Conservation (phyloP, 2,888 invertebrate genomes). For the Macrosoma leucophasiata region DNA sequence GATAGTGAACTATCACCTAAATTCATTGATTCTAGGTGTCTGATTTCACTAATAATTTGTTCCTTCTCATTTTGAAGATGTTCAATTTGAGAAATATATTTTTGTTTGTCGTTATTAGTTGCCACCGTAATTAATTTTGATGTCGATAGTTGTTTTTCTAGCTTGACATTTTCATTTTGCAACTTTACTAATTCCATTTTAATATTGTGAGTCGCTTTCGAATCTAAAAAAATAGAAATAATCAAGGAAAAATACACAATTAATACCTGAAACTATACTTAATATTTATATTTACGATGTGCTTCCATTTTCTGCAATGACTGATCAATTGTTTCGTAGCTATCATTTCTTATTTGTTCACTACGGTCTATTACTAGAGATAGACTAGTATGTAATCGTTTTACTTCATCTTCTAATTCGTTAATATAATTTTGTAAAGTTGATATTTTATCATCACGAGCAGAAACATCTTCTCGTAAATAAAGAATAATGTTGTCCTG, state of each 20-base stretch:
- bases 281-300: slow-evolving; percentile 45
- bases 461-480: slow-evolving; percentile 42
- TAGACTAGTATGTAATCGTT: slow-evolving; percentile 41
- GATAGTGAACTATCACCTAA: slow-evolving; percentile 48
- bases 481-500: slow-evolving; percentile 47
- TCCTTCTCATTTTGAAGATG: slow-evolving; percentile 48
- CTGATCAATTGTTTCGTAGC: slow-evolving; percentile 41
- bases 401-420: slow-evolving; percentile 53
- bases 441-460: slow-evolving; percentile 49
- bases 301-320: slow-evolving; percentile 53
- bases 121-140: slow-evolving; percentile 41
- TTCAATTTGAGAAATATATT: slow-evolving; percentile 38
- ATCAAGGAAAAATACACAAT: too few relatives aligned
- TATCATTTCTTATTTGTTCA: slow-evolving; percentile 45
- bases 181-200: slow-evolving; percentile 54
- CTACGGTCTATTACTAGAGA: slow-evolving; percentile 42
- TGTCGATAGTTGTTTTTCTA: slow-evolving; percentile 43
- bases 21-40: slow-evolving; percentile 48
- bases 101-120: slow-evolving; percentile 37
- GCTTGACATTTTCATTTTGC: slow-evolving; percentile 38
- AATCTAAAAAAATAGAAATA: slow-evolving; percentile 40
- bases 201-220: slow-evolving; percentile 63
- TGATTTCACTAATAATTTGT: slow-evolving; percentile 46
- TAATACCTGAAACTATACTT: background rate
- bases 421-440: slow-evolving; percentile 61